phyloP scores from a whole-genome alignment of 2,797 vertebrate species.

The Aselliscus stoliczkanus region DNA sequence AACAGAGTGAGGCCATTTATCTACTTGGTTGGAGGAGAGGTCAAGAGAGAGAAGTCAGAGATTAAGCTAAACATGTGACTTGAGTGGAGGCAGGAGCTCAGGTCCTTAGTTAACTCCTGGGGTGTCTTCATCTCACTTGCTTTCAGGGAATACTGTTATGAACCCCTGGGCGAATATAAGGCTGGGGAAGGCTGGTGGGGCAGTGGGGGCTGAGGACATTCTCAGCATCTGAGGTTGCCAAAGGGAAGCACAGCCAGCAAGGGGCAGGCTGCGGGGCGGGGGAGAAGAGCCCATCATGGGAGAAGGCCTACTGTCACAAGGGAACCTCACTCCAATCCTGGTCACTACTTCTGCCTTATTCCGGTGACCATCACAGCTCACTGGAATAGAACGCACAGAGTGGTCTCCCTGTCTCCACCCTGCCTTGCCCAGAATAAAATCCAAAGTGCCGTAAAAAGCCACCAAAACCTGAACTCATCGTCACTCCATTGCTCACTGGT shows the following conservation, averaged over 20 bases:
- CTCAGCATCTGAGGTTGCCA: not conserved
- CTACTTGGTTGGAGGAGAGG: not conserved
- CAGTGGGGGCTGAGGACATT: not conserved
- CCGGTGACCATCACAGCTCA: not conserved
- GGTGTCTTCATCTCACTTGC: not conserved
- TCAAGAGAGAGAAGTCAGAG: slow-evolving; percentile 18
- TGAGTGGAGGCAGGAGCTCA: not conserved
- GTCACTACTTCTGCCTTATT: accelerated
- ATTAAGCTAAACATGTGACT: accelerated
- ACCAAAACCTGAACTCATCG: too few relatives aligned
- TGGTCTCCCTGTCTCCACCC: not conserved
- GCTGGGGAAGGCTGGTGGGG: not conserved
- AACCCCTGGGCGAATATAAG: not conserved
- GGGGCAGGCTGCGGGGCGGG: not conserved
- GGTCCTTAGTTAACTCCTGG: not conserved
- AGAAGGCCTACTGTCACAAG: not conserved
- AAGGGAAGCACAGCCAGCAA: not conserved
- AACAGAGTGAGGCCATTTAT: not conserved
- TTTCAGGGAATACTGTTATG: accelerated
- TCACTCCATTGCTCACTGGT: not conserved
- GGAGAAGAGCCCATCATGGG: not conserved
- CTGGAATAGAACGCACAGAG: too few relatives aligned
- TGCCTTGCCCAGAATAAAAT: not conserved
- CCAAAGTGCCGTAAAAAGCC: not conserved
- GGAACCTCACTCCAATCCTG: not conserved